These are phyloP conservation scores for Torymus aiolomorphi DNA, from an alignment of 2,888 invertebrate species.

Conservation along the genomic window DNA sequence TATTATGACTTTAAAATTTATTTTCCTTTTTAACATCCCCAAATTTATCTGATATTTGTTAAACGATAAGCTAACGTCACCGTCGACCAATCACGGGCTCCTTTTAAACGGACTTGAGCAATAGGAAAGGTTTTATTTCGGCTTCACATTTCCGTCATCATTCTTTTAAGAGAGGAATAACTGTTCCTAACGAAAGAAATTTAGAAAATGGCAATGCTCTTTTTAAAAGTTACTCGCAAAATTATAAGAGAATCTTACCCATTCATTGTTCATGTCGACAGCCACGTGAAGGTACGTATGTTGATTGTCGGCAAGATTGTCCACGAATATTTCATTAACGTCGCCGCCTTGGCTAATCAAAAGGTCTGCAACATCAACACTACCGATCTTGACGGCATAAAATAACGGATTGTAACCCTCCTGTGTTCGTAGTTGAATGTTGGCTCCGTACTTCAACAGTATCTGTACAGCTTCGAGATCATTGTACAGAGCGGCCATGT, in stretches of 20 bases:
- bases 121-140: no score
- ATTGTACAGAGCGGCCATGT: conserved; percentile 17
- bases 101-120: no score
- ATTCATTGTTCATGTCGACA: conserved; percentile 25
- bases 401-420: conserved; percentile 18
- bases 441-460: not conserved
- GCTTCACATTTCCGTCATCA: no score
- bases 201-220: no score
- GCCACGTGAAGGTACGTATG: conserved; percentile 42
- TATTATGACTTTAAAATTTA: no score
- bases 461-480: not conserved
- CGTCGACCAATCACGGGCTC: no score
- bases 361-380: not conserved
- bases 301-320: not conserved
- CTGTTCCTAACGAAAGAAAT: not conserved
- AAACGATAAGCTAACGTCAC: no score
- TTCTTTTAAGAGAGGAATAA: no score
- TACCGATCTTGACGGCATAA: conserved; percentile 35
- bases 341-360: conserved; percentile 25
- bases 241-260: conserved; percentile 11
- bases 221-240: no score
- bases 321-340: conserved; percentile 33
- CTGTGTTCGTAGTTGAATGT: not conserved
- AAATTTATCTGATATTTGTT: no score
- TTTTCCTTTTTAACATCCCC: no score